Evolutionary conservation across 2,888 invertebrate genomes (phyloP), one percentile per base, ranked within the genome.

Genomic region (Chrysotoxum bicinctum): DNA sequence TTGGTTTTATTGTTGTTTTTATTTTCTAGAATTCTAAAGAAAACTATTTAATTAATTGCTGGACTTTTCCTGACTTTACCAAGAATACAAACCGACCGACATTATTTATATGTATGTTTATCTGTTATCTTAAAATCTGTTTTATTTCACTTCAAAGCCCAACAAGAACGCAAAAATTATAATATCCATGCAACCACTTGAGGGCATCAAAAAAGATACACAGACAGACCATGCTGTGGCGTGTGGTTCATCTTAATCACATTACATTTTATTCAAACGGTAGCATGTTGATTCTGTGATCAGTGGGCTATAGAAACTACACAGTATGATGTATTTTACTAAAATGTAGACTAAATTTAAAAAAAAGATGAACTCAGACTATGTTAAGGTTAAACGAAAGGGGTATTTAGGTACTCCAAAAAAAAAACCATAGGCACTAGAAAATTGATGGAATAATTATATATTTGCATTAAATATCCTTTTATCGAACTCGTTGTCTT

Each of bases 281-380:
- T 66, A 64, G 74, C 64, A 64, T 68, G 75, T 60, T 68, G 43
- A 62, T 40, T 40, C 40, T 40, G 40, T 40, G 26, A 21, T 56
- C 43, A 35, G 16, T 48, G 48, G 23, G 21, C 48, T 48, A 23
- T 12, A 23, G 6, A 48, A 23, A 6, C 14, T 2, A 16, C 2
- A 48, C 48, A 48, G 48, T 48, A 7, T 21, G 14, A 6, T 21
- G 14, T 21, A 14, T 48, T 14, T 21, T 14, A 6, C 2, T 48
- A 1, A 2, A 40, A 40, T n/a, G 14, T 7, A n/a, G 14, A 14
- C 37, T 37, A 12, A 14, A 14, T 14, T 14, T 37, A 37, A 14
- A 14, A n/a, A n/a, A n/a, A n/a, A n/a, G n/a, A n/a, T n/a, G n/a
- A n/a, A n/a, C n/a, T n/a, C n/a, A n/a, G n/a, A n/a, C n/a, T n/a